These are phyloP conservation scores for Leptosomus discolor DNA, from an alignment of 2,113 vertebrate species.

Conservation along the genomic window DNA sequence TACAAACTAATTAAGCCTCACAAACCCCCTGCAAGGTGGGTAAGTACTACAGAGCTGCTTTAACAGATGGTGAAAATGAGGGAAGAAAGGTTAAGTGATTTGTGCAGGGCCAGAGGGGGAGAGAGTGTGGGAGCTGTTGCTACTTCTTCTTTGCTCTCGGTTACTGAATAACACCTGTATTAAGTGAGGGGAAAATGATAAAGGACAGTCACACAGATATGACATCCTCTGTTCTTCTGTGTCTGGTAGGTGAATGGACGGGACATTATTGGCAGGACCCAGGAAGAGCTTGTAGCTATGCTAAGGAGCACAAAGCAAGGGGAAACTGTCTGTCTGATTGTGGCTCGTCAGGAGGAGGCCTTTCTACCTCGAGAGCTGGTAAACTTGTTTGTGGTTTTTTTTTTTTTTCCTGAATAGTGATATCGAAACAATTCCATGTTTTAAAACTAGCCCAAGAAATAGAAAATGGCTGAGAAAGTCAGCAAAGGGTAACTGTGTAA, in stretches of 20 bases:
- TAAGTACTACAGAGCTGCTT: neutral
- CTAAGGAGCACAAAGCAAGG: constrained; percentile 93
- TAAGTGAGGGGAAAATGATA: neutral
- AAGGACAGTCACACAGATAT: neutral
- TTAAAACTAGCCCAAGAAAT: neutral
- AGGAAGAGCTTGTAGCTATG: constrained; percentile 93
- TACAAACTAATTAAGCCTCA: constrained; percentile 50
- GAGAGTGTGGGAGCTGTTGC: neutral
- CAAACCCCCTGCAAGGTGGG: constrained; percentile 15
- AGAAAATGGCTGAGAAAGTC: neutral
- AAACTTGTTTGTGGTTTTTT: no score
- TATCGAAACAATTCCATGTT: neutral
- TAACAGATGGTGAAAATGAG: constrained; percentile 27
- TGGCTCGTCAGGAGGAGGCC: constrained; percentile 88
- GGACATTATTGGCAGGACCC: constrained; percentile 86
- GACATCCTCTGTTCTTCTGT: neutral
- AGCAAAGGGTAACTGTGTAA: neutral
- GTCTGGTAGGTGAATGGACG: constrained; percentile 86
- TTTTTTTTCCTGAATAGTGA: neutral
- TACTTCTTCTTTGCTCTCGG: neutral
- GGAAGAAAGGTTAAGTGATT: constrained; percentile 20
- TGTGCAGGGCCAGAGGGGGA: neutral
- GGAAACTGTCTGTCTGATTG: constrained; percentile 84
- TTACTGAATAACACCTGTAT: neutral
- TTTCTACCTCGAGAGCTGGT: constrained; percentile 96